A percentile compares a stretch with the other conserved stretches of the same genome.
Conservation (phyloP, 2,888 invertebrate species). For the Drosophila niveifrons region DNA sequence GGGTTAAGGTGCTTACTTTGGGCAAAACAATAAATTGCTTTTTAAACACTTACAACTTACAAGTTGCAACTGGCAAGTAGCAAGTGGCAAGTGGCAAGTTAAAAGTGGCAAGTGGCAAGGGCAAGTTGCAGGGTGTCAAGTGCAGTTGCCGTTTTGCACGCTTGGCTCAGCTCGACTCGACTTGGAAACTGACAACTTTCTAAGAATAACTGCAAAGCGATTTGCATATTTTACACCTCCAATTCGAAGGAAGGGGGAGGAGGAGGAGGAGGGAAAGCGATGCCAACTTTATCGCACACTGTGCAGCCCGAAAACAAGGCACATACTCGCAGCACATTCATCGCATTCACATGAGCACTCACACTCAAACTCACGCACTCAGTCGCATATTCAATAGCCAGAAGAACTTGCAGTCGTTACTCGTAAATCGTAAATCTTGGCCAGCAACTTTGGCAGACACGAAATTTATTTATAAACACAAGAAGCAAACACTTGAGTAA, state of each 20-base stretch:
- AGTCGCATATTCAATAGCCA: slow-evolving; percentile 39
- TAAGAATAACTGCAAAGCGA: slow-evolving; percentile 78
- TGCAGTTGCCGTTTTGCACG: slow-evolving; percentile 52
- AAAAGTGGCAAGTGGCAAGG: slow-evolving; percentile 19
- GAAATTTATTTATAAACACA: slow-evolving; percentile 70
- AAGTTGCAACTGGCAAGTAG: slow-evolving; percentile 46
- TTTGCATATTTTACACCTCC: slow-evolving; percentile 75
- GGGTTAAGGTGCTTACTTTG: slow-evolving; percentile 34
- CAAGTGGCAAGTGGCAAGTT: slow-evolving; percentile 9
- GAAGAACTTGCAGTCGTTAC: slow-evolving; percentile 19
- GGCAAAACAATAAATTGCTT: slow-evolving; percentile 77
- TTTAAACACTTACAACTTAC: slow-evolving; percentile 77
- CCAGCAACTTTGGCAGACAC: slow-evolving; percentile 73
- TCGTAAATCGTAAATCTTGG: slow-evolving; percentile 75
- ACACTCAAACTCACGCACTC: slow-evolving; percentile 20
- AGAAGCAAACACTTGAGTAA: slow-evolving; percentile 61
- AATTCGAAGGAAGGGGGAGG: neutral
- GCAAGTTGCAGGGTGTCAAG: slow-evolving; percentile 47
- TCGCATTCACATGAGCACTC: slow-evolving; percentile 30
- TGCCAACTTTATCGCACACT: slow-evolving; percentile 69
- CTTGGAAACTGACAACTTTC: slow-evolving; percentile 75
- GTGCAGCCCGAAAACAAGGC: slow-evolving; percentile 64
- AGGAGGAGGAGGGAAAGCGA: neutral
- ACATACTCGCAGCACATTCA: slow-evolving; percentile 26
- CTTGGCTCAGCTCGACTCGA: slow-evolving; percentile 58